These are phyloP conservation scores for Antennarius striatus DNA, from an alignment of 2,113 vertebrate genomes.

Conservation along the genomic window DNA sequence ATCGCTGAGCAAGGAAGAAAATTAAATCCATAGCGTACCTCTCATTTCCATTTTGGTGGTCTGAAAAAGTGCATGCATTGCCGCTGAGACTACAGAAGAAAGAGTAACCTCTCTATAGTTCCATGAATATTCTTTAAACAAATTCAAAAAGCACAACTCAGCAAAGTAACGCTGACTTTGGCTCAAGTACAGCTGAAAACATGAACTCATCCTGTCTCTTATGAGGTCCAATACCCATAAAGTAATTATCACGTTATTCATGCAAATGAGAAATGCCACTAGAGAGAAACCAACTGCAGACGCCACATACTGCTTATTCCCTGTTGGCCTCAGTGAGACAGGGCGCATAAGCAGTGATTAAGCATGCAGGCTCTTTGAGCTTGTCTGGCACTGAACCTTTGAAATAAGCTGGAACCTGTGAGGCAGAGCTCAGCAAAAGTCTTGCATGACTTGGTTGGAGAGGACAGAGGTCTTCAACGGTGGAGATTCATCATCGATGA, in stretches of 20 bases:
- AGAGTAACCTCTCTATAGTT: conserved; percentile 10
- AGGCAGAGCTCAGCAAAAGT: conserved; percentile 47
- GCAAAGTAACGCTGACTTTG: conserved; percentile 38
- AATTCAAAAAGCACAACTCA: conserved; percentile 38
- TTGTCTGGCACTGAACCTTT: conserved; percentile 21
- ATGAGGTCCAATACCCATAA: conserved; percentile 45
- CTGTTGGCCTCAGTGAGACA: conserved; percentile 21
- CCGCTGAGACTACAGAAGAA: conserved; percentile 24
- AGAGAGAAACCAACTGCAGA: conserved; percentile 52
- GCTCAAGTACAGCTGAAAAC: conserved; percentile 34
- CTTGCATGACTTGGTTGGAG: conserved; percentile 34
- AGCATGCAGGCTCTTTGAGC: conserved; percentile 5
- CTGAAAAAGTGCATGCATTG: conserved; percentile 2
- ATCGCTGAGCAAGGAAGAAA: conserved; percentile 10
- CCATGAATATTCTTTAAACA: conserved; percentile 30
- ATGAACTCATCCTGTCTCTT: conserved; percentile 40
- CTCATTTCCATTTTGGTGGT: conserved; percentile 39
- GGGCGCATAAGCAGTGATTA: conserved; percentile 32
- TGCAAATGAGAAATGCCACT: conserved; percentile 36
- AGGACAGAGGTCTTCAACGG: conserved; percentile 20
- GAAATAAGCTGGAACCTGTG: conserved; percentile 33
- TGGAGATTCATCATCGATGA: conserved; percentile 23
- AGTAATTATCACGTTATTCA: conserved; percentile 52
- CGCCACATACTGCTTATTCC: conserved; percentile 25
- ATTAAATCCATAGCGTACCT: conserved; percentile 10